These are phyloP conservation scores for Octomys mimax DNA, from an alignment of 2,797 vertebrate genomes.

Conservation along the genomic window DNA sequence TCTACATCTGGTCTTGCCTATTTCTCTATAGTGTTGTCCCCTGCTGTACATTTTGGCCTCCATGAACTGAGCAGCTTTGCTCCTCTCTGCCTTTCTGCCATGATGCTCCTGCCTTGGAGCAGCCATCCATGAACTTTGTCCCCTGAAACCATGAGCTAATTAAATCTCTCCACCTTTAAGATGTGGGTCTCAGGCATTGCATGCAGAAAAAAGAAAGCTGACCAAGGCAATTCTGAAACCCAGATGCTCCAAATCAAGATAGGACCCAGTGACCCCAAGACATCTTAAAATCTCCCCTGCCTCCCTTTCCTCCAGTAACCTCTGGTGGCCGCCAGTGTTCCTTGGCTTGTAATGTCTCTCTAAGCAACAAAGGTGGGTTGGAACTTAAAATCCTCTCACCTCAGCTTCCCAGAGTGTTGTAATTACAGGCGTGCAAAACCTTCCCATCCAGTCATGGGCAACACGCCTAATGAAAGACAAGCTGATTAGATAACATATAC, in stretches of 20 bases:
- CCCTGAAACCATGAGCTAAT: background rate
- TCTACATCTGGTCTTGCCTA: background rate
- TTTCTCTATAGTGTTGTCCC: background rate
- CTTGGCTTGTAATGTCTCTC: background rate
- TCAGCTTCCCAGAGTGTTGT: background rate
- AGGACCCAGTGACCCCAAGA: background rate
- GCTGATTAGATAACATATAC: background rate
- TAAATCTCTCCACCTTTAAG: background rate
- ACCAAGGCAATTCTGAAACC: background rate
- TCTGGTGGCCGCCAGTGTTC: background rate
- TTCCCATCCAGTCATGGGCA: background rate
- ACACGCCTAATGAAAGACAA: background rate
- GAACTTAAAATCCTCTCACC: background rate
- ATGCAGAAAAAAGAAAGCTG: background rate
- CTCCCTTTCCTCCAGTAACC: background rate
- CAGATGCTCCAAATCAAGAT: background rate
- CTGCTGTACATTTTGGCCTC: background rate
- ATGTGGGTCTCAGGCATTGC: background rate
- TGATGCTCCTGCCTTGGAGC: background rate
- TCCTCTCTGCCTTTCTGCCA: background rate
- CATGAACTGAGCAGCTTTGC: background rate
- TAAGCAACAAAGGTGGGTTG: background rate
- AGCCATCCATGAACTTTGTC: background rate
- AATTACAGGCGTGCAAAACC: background rate
- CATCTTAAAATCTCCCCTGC: background rate